Evolutionary conservation across 2,888 invertebrate species (phyloP).

Genomic region (Adineta ricciae): DNA sequence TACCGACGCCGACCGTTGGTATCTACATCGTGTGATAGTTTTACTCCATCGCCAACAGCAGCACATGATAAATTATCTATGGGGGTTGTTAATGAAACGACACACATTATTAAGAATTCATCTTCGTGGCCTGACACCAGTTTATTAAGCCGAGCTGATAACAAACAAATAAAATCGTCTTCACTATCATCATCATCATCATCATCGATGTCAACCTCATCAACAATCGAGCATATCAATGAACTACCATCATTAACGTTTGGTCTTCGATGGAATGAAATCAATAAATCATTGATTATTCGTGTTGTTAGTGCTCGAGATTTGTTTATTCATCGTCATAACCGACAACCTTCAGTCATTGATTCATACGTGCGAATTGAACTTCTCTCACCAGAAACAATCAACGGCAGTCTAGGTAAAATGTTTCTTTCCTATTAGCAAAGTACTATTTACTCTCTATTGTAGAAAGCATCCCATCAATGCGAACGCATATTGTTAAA

Average conservation of each 20-base stretch:
- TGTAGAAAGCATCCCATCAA: neutral
- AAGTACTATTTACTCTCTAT: neutral
- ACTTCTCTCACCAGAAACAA: neutral
- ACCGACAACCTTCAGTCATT: neutral
- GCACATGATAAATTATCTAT: neutral
- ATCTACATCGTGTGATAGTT: neutral
- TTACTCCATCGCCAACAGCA: neutral
- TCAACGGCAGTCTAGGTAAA: neutral
- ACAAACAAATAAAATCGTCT: neutral
- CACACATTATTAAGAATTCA: neutral
- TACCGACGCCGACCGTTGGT: neutral
- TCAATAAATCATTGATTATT: neutral
- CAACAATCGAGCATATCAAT: neutral
- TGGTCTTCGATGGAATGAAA: neutral
- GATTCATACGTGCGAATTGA: neutral
- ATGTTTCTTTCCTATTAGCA: neutral
- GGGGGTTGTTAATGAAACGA: too few species aligned
- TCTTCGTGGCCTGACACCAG: slow-evolving; percentile 5
- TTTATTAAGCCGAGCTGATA: neutral
- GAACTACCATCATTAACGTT: neutral
- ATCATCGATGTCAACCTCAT: neutral
- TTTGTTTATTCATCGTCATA: neutral
- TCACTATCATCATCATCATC: neutral
- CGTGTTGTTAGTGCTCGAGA: neutral
- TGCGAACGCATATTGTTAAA: slow-evolving; percentile 1